These are phyloP conservation scores for Apomyelois bistriatella DNA, from an alignment of 2,888 invertebrate genomes.

Conservation along the genomic window DNA sequence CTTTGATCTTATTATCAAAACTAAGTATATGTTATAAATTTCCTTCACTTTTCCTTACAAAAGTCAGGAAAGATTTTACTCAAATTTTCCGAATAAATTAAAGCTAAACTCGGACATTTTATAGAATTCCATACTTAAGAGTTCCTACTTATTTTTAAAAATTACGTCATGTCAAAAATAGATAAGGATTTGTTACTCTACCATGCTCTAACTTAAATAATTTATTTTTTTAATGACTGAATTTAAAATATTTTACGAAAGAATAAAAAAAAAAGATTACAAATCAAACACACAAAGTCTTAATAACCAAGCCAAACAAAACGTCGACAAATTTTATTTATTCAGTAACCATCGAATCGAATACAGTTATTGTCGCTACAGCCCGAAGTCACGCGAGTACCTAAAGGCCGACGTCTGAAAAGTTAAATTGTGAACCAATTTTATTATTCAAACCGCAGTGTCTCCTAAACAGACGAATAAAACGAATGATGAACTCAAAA, in stretches of 20 bases:
- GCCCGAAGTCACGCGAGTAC: background rate
- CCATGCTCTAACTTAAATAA: too few relatives aligned
- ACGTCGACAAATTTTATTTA: slow-evolving; percentile 3
- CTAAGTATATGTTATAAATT: background rate
- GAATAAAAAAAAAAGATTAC: background rate
- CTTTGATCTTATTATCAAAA: background rate
- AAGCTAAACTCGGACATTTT: too few relatives aligned
- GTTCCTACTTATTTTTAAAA: too few relatives aligned
- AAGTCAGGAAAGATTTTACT: too few relatives aligned
- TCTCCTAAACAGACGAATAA: slow-evolving; percentile 23
- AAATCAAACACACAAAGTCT: slow-evolving; percentile 1
- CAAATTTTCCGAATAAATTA: too few relatives aligned
- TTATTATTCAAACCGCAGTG: slow-evolving; percentile 28
- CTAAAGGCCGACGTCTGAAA: background rate
- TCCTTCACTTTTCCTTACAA: too few relatives aligned
- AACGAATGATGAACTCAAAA: slow-evolving; percentile 23
- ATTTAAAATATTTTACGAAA: too few relatives aligned
- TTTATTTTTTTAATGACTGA: too few relatives aligned
- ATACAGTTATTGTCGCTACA: slow-evolving; percentile 4
- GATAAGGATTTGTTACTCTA: too few relatives aligned
- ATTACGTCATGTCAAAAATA: too few relatives aligned
- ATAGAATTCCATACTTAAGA: too few relatives aligned
- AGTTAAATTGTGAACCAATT: slow-evolving; percentile 19
- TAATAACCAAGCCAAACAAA: background rate
- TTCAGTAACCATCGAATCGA: slow-evolving; percentile 4